Evolutionary conservation across 92 coral and sea anemone genomes (phyloP).

Genomic region (Palythoa grandiflora): DNA sequence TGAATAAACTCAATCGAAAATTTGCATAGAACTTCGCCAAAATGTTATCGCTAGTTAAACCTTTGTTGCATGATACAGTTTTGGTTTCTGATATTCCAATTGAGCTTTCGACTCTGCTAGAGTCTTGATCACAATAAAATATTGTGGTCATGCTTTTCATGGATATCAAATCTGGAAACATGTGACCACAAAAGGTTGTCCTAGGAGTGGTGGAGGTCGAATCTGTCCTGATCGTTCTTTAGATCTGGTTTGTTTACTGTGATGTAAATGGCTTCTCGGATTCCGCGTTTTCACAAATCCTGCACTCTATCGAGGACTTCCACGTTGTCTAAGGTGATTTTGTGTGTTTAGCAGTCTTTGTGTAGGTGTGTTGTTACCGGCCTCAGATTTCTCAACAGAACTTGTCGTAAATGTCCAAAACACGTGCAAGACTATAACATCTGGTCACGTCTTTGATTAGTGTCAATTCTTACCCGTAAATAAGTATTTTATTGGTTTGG

Average conservation of each 20-base stretch:
- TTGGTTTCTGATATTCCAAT: background rate
- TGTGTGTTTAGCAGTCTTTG: too few species aligned
- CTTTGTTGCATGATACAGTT: too few species aligned
- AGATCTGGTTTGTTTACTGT: background rate
- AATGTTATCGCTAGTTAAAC: too few species aligned
- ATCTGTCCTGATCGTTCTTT: background rate
- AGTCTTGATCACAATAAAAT: background rate
- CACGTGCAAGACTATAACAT: too few species aligned
- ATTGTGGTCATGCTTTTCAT: background rate
- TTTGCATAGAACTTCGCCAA: too few species aligned
- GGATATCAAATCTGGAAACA: background rate
- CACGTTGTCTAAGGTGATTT: background rate
- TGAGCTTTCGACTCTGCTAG: conserved; percentile 1
- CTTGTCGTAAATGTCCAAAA: too few species aligned
- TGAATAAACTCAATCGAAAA: too few species aligned
- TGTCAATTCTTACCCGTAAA: too few species aligned
- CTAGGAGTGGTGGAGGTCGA: background rate
- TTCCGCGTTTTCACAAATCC: background rate
- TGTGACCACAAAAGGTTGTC: conserved; percentile 7
- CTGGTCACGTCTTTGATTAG: too few species aligned
- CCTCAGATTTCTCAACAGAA: too few species aligned
- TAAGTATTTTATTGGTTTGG: too few species aligned
- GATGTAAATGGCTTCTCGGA: background rate
- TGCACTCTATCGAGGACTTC: background rate
- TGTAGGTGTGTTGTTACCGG: too few species aligned